Evolutionary conservation across 2,888 invertebrate species (phyloP).

Genomic region (Agrotis puta): DNA sequence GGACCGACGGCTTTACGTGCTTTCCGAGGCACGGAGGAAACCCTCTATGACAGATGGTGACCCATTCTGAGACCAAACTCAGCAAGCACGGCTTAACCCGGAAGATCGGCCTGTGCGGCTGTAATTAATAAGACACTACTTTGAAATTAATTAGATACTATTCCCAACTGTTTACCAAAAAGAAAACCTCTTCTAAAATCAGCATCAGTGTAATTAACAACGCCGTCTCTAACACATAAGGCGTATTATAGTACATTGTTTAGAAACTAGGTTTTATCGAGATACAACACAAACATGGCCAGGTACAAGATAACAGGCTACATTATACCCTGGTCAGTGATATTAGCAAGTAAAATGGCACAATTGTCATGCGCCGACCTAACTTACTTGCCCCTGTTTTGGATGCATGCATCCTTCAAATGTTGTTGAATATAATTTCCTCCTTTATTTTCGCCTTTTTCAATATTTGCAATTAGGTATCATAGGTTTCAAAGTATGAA

Average conservation of each 20-base stretch:
- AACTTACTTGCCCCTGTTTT: conserved; percentile 66
- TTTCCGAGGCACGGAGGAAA: too few relatives aligned
- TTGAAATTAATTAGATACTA: too few relatives aligned
- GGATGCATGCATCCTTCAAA: conserved; percentile 49
- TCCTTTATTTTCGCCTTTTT: too few relatives aligned
- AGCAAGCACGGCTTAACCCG: too few relatives aligned
- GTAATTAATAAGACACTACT: too few relatives aligned
- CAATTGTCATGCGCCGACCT: conserved; percentile 76
- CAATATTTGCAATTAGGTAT: not conserved
- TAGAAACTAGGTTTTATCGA: conserved; percentile 50
- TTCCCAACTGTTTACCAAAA: not conserved
- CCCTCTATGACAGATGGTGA: too few relatives aligned
- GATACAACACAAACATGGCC: conserved; percentile 51
- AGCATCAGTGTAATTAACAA: conserved; percentile 1
- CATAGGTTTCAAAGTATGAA: not conserved
- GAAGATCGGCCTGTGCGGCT: too few relatives aligned
- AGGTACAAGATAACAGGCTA: conserved; percentile 69
- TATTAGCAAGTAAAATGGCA: conserved; percentile 82
- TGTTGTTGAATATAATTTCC: conserved; percentile 29
- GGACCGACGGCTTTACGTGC: too few relatives aligned
- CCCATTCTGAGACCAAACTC: too few relatives aligned
- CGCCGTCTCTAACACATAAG: not conserved
- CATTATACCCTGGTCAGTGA: conserved; percentile 70
- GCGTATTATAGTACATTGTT: conserved; percentile 22
- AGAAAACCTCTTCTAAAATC: not conserved